Evolutionary conservation across 2,113 vertebrate genomes (phyloP).

Genomic region (Perccottus glenii): DNA sequence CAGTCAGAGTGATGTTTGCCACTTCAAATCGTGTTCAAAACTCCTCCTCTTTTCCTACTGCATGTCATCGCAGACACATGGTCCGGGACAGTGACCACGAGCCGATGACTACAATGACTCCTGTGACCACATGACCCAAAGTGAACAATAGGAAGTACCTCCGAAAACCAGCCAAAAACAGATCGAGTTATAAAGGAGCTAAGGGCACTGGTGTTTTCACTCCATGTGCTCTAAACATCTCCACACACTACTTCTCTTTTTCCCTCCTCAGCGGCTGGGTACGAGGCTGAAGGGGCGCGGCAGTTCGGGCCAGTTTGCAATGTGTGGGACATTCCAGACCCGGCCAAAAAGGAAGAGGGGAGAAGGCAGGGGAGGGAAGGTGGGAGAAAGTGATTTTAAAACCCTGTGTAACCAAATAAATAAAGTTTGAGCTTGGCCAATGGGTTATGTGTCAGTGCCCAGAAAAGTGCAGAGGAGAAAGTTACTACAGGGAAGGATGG

Average conservation of each 20-base stretch:
- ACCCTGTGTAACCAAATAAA: conserved; percentile 25
- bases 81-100: conserved; percentile 36
- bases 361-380: background rate
- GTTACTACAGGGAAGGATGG: background rate
- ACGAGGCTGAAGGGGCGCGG: conserved; percentile 69
- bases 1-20: conserved; percentile 23
- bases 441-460: background rate
- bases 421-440: conserved; percentile 7
- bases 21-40: conserved; percentile 30
- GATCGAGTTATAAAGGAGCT: background rate
- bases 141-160: conserved; percentile 17
- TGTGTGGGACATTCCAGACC: conserved; percentile 80
- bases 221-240: conserved; percentile 13
- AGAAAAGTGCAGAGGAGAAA: conserved; percentile 6
- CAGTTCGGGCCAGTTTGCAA: conserved; percentile 71
- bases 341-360: conserved; percentile 54
- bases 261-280: conserved; percentile 49
- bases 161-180: background rate
- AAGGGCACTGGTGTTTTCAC: conserved; percentile 4
- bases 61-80: conserved; percentile 57
- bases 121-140: conserved; percentile 54
- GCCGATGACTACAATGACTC: conserved; percentile 39
- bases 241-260: conserved; percentile 9
- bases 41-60: conserved; percentile 44
- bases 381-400: background rate